Evolutionary conservation across 2,888 invertebrate species (phyloP), one percentile per base, ranked within the genome.

Genomic region (Synergus japonicus): DNA sequence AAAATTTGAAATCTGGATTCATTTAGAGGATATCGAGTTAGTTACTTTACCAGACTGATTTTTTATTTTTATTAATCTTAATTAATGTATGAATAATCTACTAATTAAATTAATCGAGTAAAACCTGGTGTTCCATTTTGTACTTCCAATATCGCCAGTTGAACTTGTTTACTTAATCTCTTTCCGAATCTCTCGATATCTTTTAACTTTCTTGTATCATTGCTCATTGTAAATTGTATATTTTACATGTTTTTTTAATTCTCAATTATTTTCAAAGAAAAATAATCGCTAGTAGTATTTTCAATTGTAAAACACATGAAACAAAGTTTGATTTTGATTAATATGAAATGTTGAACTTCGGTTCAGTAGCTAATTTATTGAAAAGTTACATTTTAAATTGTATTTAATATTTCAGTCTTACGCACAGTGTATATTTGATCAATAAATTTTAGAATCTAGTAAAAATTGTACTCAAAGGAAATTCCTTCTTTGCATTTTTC

Each of bases 201-300:
- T 49, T 73, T 73, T 54, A 73, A 78, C n/a, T 13, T 60, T 78
- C 18, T 78, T 78, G 12, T 37, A 73, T 46, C 37, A 79, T 58
- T 64, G 49, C 64, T 81, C 63, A 54, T 77, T 81, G 73, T 77
- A 77, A 81, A 81, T 79, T 65, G 44, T 49, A 22, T 44, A 78
- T 63, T 41, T 64, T 63, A 60, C 46, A 64, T 60, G 9, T 65
- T 80, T 78, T 76, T 54, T 65, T 63, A n/a, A 10, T 58, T 58
- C 9, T 18, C 10, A 0, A 18, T 63, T 63, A 29, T 63, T 13
- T 63, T 78, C 4, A 63, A 69, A 64, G 15, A 8, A 44, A 76
- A 15, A 73, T 41, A 58, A 46, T 60, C 49, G 22, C 46, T n/a
- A 29, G 18, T 60, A 63, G 43, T n/a, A 22, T 43, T 73, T 43